A percentile compares a stretch with the other conserved stretches of the same genome.
Conservation (phyloP, 2,113 vertebrate species). For the Pelmatolapia mariae region DNA sequence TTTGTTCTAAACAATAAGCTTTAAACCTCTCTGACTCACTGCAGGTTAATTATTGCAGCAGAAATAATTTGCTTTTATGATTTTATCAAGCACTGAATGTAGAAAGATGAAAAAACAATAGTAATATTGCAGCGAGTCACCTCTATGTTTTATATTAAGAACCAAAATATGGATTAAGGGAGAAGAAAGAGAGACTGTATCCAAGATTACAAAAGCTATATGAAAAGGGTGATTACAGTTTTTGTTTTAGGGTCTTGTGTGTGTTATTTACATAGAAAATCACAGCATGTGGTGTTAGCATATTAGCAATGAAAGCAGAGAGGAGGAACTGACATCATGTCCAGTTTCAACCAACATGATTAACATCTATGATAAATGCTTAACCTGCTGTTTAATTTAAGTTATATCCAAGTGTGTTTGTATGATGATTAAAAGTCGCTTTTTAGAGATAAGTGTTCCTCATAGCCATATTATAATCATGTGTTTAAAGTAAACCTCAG, state of each 20-base stretch:
- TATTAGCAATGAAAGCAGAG: not conserved
- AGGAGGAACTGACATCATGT: not conserved
- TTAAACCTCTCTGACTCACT: not conserved
- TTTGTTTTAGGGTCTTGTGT: not conserved
- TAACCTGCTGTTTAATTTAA: not conserved
- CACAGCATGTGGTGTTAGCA: not conserved
- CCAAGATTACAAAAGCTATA: not conserved
- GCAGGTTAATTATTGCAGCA: not conserved
- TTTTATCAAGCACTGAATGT: not conserved
- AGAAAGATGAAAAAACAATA: not conserved
- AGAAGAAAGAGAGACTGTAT: not conserved
- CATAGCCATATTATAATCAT: not conserved
- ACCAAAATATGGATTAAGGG: not conserved
- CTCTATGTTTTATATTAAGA: not conserved
- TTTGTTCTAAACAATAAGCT: not conserved
- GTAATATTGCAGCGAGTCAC: not conserved
- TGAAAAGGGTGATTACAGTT: not conserved
- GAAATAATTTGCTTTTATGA: not conserved
- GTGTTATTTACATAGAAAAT: not conserved
- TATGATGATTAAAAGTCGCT: rapidly evolving
- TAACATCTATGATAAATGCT: not conserved
- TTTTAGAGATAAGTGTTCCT: not conserved
- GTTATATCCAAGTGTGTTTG: not conserved
- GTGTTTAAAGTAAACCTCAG: not conserved
- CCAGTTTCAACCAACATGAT: not conserved